Conservation (phyloP, 1,140 invertebrate species). For the Galendromus occidentalis region DNA sequence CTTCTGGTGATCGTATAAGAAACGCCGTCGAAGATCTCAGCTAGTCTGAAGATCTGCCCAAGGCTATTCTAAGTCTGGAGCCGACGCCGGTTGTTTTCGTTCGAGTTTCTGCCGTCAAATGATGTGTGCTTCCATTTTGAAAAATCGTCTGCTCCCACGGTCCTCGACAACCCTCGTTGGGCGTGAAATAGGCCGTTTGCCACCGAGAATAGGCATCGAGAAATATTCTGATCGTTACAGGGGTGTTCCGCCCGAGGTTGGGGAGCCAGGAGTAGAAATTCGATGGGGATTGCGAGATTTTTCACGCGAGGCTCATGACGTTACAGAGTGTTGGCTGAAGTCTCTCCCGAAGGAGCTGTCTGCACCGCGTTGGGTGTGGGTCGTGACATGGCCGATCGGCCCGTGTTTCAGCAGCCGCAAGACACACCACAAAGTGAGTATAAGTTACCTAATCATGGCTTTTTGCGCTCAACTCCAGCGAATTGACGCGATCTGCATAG, state of each 20-base stretch:
- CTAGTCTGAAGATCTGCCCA: not conserved
- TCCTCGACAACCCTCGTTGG: too few relatives aligned
- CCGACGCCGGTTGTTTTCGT: not conserved
- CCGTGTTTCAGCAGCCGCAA: slow-evolving; percentile 8
- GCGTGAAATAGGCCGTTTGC: too few relatives aligned
- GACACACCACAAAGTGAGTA: slow-evolving; percentile 11
- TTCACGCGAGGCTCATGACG: not conserved
- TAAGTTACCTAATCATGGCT: not conserved
- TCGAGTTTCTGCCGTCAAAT: slow-evolving; percentile 6
- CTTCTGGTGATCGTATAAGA: too few relatives aligned
- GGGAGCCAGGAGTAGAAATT: too few relatives aligned
- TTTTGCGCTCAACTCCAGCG: too few relatives aligned
- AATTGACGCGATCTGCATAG: too few relatives aligned
- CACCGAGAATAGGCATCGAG: not conserved
- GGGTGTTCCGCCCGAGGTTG: too few relatives aligned
- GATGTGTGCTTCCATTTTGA: not conserved
- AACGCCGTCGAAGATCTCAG: not conserved
- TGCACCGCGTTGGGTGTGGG: slow-evolving; percentile 7
- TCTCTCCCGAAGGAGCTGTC: not conserved
- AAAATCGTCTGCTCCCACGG: not conserved
- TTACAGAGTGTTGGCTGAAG: not conserved
- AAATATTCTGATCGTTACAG: not conserved
- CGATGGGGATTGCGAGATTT: too few relatives aligned
- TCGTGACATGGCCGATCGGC: slow-evolving; percentile 9
- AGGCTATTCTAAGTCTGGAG: not conserved